Evolutionary conservation across 92 coral and sea anemone species (phyloP), one percentile per base, ranked within the genome.

Genomic region (Parazoanthus swiftii): DNA sequence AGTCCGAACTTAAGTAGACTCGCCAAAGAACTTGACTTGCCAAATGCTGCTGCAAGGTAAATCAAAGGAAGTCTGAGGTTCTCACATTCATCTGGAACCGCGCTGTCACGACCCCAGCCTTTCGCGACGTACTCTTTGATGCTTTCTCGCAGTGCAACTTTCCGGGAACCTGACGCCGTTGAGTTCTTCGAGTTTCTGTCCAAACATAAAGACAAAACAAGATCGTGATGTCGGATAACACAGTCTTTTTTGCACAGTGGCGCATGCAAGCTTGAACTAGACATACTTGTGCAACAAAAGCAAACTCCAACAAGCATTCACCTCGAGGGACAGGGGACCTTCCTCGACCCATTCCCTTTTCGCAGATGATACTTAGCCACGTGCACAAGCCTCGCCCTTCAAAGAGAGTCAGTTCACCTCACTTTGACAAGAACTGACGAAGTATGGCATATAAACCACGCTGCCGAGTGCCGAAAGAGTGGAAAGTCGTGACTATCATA

Each of bases 1-100:
- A 76, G 25, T 36, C 80, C 80, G 10, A 76, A 20, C 29, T 76
- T 23, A 25, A 76, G 51, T 4, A 76, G 54, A 10, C 50, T 44
- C 37, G 80, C 48, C 26, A 76, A 37, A 76, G 56, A 76, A 39
- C 54, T 76, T 76, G 80, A 39, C 80, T 76, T 76, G 37, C 56
- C 80, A 76, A 76, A 76, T 11, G 80, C 80, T 15, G 80, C 80
- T 43, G 80, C 80, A 43, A 76, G 80, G 56, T 76, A 76, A 56
- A 76, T 76, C 25, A 76, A 29, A 38, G 80, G 80, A 37, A 15
- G 37, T 43, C 80, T 76, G 26, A 76, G 29, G 35, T 76, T 20
- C 14, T 76, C 80, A n/a, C 80, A 76, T 0, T 76, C 80, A 39
- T 76, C 80, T 8, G 80, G 80, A 43, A 76, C 80, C n/a, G 5